Base-by-base conservation (phyloP, 2,888 invertebrate genomes). In the Alcis repandata region DNA sequence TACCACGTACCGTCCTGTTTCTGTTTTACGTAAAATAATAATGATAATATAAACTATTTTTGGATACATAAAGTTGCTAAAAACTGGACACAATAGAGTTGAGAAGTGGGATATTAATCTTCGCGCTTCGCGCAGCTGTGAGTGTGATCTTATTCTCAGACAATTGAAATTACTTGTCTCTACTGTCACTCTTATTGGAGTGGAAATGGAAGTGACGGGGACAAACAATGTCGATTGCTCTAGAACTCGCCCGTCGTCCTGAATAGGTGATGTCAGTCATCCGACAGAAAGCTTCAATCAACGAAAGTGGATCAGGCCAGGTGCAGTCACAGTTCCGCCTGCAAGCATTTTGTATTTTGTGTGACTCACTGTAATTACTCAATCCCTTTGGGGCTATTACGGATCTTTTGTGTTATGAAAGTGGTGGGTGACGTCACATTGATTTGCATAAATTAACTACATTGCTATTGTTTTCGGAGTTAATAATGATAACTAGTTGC, bases 201-300 rank as follows among this genome's bases (percentile, higher is more conserved):
- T 46, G 27, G 11, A 19, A 19, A 43, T n/a, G 22, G 27, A 13
- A 7, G 22, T 46, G 27, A 22, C 27, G 19, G 43, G 6, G n/a
- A 46, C 9, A 46, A 46, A 22, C n/a, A n/a, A 22, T 22, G 22
- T 22, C 22, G 20, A 20, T 13, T 45, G 27, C n/a, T 46, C n/a
- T 46, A 27, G 22, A 46, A 22, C 20, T 13, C 45, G 20, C n/a
- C 20, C 17, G 38, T 27, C 27, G 27, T 27, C 27, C 27, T 27
- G 38, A 13, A 38, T 13, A 22, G 41, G 22, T 13, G 41, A 43
- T 38, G 54, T 43, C 11, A 56, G 20, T 36, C 13, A 1, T 19
- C 38, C 38, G 13, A 36, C 27, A 15, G 49, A 36, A 45, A n/a
- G 20, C 22, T 71, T 49, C 62, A 62, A 63, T 69, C 38, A 49